A percentile compares a stretch with the other conserved stretches of the same genome.
These are phyloP conservation scores for Haliaeetus leucogaster DNA, from an alignment of 2,113 vertebrate species.

Conservation along the genomic window DNA sequence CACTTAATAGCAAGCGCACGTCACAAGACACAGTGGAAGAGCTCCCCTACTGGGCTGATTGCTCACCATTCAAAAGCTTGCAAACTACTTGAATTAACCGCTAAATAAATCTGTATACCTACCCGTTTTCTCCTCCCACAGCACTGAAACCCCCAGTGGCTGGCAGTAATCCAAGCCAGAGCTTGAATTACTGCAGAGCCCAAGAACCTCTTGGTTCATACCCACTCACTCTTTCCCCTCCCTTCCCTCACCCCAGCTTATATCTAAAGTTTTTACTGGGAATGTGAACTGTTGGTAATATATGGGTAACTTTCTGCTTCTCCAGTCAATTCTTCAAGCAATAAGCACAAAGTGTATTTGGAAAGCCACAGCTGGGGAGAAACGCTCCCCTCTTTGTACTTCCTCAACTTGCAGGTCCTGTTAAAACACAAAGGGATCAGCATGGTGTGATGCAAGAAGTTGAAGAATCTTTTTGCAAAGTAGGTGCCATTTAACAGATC, in stretches of 20 bases:
- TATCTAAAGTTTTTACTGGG: neutral
- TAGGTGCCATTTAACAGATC: neutral
- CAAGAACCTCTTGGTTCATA: neutral
- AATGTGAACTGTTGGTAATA: neutral
- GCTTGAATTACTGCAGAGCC: neutral
- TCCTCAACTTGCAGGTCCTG: neutral
- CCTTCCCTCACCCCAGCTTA: neutral
- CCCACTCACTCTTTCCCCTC: neutral
- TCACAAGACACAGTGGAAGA: neutral
- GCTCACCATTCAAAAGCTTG: constrained; percentile 37
- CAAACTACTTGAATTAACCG: neutral
- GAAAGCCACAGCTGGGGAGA: neutral
- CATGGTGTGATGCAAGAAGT: neutral
- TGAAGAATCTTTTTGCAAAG: neutral
- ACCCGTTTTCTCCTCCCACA: neutral
- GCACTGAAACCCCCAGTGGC: neutral
- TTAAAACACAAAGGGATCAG: neutral
- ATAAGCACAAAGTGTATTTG: neutral
- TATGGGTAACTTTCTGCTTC: neutral
- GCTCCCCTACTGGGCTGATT: constrained; percentile 53
- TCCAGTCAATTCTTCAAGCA: neutral
- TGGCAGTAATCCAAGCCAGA: neutral
- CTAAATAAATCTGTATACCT: neutral
- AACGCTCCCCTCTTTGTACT: fast-evolving
- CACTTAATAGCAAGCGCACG: neutral